phyloP scores from a whole-genome alignment of 2,113 vertebrate species.

The Epinephelus lanceolatus region DNA sequence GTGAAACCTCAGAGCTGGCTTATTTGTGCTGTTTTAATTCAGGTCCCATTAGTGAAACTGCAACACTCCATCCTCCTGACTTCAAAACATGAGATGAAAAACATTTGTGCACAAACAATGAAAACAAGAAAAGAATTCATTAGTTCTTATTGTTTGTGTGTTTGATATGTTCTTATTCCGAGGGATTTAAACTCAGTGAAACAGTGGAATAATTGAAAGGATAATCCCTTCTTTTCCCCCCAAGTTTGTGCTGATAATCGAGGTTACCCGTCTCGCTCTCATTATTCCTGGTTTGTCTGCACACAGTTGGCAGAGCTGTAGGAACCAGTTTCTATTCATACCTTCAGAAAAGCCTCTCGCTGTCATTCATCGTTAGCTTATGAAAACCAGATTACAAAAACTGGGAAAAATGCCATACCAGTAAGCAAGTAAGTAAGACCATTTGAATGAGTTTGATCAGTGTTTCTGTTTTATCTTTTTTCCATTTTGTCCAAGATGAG shows the following conservation, averaged over 20 bases:
- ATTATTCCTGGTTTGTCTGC: not conserved
- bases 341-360: not conserved
- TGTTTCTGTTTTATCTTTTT: not conserved
- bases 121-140: not conserved
- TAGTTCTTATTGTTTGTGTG: not conserved
- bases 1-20: constrained; percentile 13
- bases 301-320: not conserved
- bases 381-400: not conserved
- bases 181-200: constrained; percentile 11
- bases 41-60: constrained; percentile 33
- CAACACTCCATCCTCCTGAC: constrained; percentile 3
- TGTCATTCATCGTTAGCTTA: not conserved
- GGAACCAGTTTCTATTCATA: not conserved
- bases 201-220: not conserved
- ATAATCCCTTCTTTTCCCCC: constrained; percentile 2
- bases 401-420: not conserved
- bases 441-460: not conserved
- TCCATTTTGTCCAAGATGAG: not conserved
- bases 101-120: not conserved
- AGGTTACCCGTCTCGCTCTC: not conserved
- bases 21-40: constrained; percentile 51
- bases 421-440: not conserved
- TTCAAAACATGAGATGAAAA: constrained; percentile 39
- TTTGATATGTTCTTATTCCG: not conserved
- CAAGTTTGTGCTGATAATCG: not conserved